Evolutionary conservation across 2,888 invertebrate genomes (phyloP).

Genomic region (Pollenia griseotomentosa): DNA sequence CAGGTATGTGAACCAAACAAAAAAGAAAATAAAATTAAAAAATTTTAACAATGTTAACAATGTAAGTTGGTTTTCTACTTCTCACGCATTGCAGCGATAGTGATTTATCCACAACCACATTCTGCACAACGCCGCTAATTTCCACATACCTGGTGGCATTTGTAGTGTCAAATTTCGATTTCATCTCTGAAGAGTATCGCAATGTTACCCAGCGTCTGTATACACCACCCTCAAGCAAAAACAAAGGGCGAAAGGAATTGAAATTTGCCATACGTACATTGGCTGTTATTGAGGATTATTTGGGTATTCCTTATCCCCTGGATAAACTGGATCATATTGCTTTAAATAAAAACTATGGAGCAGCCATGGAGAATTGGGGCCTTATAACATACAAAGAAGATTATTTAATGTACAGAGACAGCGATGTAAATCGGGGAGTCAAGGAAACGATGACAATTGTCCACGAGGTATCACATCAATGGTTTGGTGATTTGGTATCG

Average conservation of each 20-base stretch:
- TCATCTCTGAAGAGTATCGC: conserved; percentile 81
- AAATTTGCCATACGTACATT: conserved; percentile 79
- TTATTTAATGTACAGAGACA: conserved; percentile 79
- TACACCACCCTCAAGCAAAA: conserved; percentile 76
- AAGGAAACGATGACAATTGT: conserved; percentile 85
- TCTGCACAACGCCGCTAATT: conserved; percentile 87
- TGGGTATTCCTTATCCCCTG: conserved; percentile 90
- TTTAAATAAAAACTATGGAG: conserved; percentile 91
- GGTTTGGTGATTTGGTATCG: conserved; percentile 92
- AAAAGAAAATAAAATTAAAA: background rate
- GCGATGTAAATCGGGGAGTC: conserved; percentile 80
- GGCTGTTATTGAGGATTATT: conserved; percentile 86
- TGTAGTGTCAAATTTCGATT: conserved; percentile 88
- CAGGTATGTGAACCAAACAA: conserved; percentile 74
- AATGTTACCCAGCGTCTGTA: conserved; percentile 82
- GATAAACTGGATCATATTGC: conserved; percentile 95
- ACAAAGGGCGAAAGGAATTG: conserved; percentile 78
- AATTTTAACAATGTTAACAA: background rate
- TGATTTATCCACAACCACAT: conserved; percentile 82
- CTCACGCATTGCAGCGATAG: conserved; percentile 51
- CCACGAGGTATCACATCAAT: conserved; percentile 89
- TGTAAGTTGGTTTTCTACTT: background rate
- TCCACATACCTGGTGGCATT: conserved; percentile 94
- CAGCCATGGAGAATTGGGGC: conserved; percentile 99
- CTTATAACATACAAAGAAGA: conserved; percentile 88